Evolutionary conservation across 2,888 invertebrate species (phyloP), one percentile per base, ranked within the genome.

Genomic region (Hirtodrosophila histrioides): DNA sequence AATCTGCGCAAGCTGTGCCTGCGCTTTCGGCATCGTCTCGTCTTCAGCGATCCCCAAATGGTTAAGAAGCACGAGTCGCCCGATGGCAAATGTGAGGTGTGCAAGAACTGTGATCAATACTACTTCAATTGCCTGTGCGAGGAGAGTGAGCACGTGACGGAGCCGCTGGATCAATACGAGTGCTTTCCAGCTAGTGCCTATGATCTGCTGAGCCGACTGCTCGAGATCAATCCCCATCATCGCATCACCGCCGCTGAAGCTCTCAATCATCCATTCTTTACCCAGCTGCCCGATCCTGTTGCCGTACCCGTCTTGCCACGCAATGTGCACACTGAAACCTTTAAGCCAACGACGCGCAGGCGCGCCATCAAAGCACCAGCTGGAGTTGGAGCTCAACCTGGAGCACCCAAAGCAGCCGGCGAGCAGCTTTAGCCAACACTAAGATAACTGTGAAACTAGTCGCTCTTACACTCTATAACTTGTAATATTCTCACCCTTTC

Each of bases 221-320:
- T 97, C 78, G 96, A 96, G 90, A 93, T 96, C n/a, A 94, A 96
- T 93, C 96, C 96, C n/a, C 92, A 93, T 83, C 93, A 93, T 33
- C 94, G 97, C 79, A 94, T 95, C 69, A 93, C 95, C 8, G 97
- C 97, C 31, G 93, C 93, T 12, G 93, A 94, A 61, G 97, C 97
- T 40, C 92, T 97, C 31, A 90, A 92, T 40, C 97, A 97, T 93
- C 94, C 95, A 49, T 97, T 96, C 92, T 93, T 97, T 37, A 76
- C 60, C 11, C 86, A 77, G 1, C 43, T 48, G 1, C 46, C 41
- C 6, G 5, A 27, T 6, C 27, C 29, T 4, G 3, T 35, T n/a
- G 9, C 37, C 23, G 31, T 33, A 39, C 4, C 8, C 31, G 9
- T 8, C 31, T 8, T 40, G 44, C 31, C 31, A 23, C 36, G 6